Base-by-base conservation (phyloP, 2,113 vertebrate species). In the Takifugu bimaculatus region DNA sequence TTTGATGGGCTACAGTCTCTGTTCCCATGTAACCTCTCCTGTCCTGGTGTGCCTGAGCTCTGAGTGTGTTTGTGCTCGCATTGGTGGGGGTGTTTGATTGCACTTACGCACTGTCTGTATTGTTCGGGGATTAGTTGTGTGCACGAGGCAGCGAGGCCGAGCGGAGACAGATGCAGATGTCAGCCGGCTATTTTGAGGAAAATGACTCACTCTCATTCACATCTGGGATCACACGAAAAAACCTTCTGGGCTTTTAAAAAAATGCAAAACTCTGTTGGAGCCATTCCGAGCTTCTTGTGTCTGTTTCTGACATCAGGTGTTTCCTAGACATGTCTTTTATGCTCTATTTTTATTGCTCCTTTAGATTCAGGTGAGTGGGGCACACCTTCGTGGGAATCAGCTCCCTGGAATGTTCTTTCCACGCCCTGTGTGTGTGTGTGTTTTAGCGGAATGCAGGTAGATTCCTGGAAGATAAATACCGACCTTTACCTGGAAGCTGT, bases 361-460 rank as follows among this genome's bases (percentile, higher is more conserved):
- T n/a, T 4, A 9, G 6, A 55, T 44, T 26, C 68, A 69, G 61
- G 68, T 76, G 78, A 78, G 5, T 26, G 50, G 29, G 74, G 54
- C 85, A 83, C 84, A 72, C 87, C 87, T 57, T n/a, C 59, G 15
- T 3, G 7, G 72, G 48, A 65, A 60, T 86, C 63, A 73, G 58
- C 53, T 62, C 26, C 13, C 54, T 70, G 72, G 81, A 87, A 89
- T 87, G 84, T 82, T 78, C 67, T 56, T 26, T 5, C 49, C 45
- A n/a, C 49, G 72, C 45, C 47, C 47, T 15, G 39, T 51, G 52
- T 61, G 59, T 68, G 48, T 64, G 35, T 20, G 29, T 25, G 27
- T 5, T 26, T 26, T 68, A 27, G 68, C 68, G 74, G 75, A 70
- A 68, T 43, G 50, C 56, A 72, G 66, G 54, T 74, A n/a, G 32